Conservation (phyloP, 2,113 vertebrate species). For the Galbula dea region DNA sequence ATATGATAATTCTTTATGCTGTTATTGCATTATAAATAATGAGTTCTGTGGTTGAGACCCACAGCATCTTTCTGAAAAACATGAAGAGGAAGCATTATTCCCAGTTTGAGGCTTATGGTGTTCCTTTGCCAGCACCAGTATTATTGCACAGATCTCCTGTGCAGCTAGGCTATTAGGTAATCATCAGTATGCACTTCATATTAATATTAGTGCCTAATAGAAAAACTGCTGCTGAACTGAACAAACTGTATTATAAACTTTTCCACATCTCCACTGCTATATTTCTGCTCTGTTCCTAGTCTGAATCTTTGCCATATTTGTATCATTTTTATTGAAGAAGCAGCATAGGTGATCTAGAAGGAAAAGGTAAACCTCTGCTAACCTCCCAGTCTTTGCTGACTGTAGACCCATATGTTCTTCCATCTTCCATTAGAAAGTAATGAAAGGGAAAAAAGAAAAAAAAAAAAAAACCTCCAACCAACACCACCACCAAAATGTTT, state of each 20-base stretch:
- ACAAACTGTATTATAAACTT: neutral
- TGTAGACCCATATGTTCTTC: constrained; percentile 32
- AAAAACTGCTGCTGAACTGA: neutral
- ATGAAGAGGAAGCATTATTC: constrained; percentile 49
- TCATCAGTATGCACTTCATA: neutral
- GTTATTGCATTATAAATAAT: constrained; percentile 30
- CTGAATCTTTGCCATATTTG: neutral
- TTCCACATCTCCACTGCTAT: neutral
- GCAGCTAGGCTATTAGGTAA: neutral
- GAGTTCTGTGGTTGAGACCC: neutral
- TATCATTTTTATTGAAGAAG: constrained; percentile 10
- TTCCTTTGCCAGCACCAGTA: neutral
- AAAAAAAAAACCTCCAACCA: too few species aligned
- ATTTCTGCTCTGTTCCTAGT: neutral
- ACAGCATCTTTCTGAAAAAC: constrained; percentile 20
- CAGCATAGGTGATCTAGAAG: neutral
- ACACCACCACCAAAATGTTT: constrained; percentile 67
- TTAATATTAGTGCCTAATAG: neutral
- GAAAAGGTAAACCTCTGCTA: constrained; percentile 27
- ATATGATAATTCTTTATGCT: neutral
- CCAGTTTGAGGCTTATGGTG: neutral
- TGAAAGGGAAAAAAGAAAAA: constrained; percentile 48
- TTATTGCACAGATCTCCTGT: constrained; percentile 11
- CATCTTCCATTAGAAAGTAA: constrained; percentile 63
- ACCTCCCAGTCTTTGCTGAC: constrained; percentile 17